These are phyloP conservation scores for Brachionichthys hirsutus DNA, from an alignment of 2,113 vertebrate species.

Conservation along the genomic window DNA sequence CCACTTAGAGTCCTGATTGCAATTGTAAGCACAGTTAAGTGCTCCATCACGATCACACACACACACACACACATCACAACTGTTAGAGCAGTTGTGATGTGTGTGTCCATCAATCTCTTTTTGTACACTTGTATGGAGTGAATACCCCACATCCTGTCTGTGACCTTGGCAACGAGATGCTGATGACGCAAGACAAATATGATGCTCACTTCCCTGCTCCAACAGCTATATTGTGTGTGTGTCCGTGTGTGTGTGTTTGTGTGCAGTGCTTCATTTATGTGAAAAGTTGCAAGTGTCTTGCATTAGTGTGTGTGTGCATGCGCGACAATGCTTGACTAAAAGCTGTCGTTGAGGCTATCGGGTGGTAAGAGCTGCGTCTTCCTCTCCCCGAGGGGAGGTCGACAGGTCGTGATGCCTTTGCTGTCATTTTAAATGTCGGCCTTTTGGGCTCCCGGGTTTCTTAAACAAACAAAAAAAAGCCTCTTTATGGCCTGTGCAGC, in stretches of 20 bases:
- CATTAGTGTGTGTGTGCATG: neutral
- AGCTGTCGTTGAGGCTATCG: slow-evolving; percentile 57
- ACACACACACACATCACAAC: neutral
- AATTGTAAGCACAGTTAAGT: slow-evolving; percentile 43
- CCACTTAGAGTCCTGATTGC: slow-evolving; percentile 56
- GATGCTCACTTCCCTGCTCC: slow-evolving; percentile 46
- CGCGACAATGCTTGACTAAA: slow-evolving; percentile 26
- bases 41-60: slow-evolving; percentile 20
- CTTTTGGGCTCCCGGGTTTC: slow-evolving; percentile 42
- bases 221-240: neutral
- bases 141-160: slow-evolving; percentile 24
- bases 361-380: slow-evolving; percentile 66
- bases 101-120: slow-evolving; percentile 5
- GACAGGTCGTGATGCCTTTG: slow-evolving; percentile 29
- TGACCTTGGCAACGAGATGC: slow-evolving; percentile 53
- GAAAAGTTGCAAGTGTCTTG: neutral
- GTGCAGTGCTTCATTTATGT: slow-evolving; percentile 14
- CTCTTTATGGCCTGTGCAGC: slow-evolving; percentile 6
- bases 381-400: slow-evolving; percentile 34
- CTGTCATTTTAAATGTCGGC: slow-evolving; percentile 16
- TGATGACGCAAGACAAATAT: slow-evolving; percentile 45
- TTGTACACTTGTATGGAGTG: slow-evolving; percentile 6
- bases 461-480: slow-evolving; percentile 18
- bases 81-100: too few relatives aligned
- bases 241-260: neutral